These are phyloP conservation scores for Mythimna pallens DNA, from an alignment of 2,888 invertebrate genomes.

Conservation along the genomic window DNA sequence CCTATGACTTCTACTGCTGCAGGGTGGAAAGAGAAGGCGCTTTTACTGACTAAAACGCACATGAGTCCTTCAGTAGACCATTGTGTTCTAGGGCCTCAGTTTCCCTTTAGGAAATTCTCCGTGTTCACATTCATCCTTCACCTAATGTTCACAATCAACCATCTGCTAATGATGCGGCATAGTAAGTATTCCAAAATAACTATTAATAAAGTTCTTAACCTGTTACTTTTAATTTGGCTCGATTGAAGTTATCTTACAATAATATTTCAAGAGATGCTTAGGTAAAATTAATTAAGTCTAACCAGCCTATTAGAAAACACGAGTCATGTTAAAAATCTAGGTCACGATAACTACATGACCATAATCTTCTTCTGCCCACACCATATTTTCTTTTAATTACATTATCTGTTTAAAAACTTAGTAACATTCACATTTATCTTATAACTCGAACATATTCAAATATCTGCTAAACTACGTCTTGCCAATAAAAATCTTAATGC, in stretches of 20 bases:
- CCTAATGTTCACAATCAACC: not conserved
- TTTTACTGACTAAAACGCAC: too few species aligned
- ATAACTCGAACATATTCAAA: conserved; percentile 34
- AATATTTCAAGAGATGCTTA: not conserved
- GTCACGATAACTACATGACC: conserved; percentile 19
- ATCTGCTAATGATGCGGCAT: not conserved
- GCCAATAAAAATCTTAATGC: conserved; percentile 13
- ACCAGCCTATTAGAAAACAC: not conserved
- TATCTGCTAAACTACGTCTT: not conserved
- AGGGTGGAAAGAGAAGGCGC: too few species aligned
- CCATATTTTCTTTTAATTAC: conserved; percentile 28
- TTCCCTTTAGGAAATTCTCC: too few species aligned
- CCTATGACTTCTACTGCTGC: too few species aligned
- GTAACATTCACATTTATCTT: conserved; percentile 20
- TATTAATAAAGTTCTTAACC: not conserved
- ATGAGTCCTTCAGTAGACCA: too few species aligned
- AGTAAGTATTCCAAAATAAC: not conserved
- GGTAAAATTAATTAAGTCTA: not conserved
- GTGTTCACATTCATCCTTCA: too few species aligned
- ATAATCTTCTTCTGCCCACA: conserved; percentile 16
- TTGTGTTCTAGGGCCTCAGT: too few species aligned
- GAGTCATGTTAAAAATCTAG: conserved; percentile 19
- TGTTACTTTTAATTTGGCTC: not conserved
- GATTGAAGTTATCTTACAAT: not conserved
- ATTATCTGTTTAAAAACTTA: conserved; percentile 15